phyloP scores from a whole-genome alignment of 1,140 invertebrate genomes.

The Philopotamus ludificatus region DNA sequence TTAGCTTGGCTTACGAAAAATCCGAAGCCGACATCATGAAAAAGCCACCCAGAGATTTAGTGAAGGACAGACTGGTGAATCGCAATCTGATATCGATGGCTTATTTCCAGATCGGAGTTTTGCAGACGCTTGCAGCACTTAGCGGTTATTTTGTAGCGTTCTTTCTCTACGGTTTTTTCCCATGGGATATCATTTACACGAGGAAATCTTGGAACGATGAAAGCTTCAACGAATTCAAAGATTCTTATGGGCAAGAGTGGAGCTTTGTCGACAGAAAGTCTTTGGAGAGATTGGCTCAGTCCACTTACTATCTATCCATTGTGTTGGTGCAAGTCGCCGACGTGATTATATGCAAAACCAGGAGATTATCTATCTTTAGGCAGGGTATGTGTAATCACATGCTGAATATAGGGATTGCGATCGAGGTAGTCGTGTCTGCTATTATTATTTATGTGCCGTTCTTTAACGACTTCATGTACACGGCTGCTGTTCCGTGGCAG shows the following conservation, averaged over 20 bases:
- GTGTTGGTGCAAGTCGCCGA: conserved; percentile 80
- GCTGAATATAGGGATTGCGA: conserved; percentile 68
- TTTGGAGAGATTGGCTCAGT: conserved; percentile 75
- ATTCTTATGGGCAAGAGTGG: conserved; percentile 84
- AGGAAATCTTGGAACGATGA: conserved; percentile 73
- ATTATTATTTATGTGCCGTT: conserved; percentile 69
- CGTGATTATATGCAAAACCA: conserved; percentile 79
- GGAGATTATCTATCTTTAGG: conserved; percentile 71
- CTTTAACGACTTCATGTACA: conserved; percentile 63
- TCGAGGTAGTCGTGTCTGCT: conserved; percentile 65
- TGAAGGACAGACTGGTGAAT: conserved; percentile 79
- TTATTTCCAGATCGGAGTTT: conserved; percentile 84
- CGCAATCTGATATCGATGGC: conserved; percentile 70
- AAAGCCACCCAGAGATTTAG: conserved; percentile 74
- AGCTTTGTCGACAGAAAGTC: conserved; percentile 62
- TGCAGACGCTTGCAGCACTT: conserved; percentile 85
- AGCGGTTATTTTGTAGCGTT: conserved; percentile 85
- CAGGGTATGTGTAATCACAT: conserved; percentile 77
- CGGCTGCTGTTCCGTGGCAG: conserved; percentile 56
- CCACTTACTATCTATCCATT: conserved; percentile 77
- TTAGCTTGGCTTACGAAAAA: conserved; percentile 85
- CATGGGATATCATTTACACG: conserved; percentile 60
- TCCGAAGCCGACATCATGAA: conserved; percentile 88
- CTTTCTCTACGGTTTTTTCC: conserved; percentile 81
- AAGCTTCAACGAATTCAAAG: conserved; percentile 66